These are phyloP conservation scores for Cerastis rubricosa DNA, from an alignment of 2,888 invertebrate species.

Conservation along the genomic window DNA sequence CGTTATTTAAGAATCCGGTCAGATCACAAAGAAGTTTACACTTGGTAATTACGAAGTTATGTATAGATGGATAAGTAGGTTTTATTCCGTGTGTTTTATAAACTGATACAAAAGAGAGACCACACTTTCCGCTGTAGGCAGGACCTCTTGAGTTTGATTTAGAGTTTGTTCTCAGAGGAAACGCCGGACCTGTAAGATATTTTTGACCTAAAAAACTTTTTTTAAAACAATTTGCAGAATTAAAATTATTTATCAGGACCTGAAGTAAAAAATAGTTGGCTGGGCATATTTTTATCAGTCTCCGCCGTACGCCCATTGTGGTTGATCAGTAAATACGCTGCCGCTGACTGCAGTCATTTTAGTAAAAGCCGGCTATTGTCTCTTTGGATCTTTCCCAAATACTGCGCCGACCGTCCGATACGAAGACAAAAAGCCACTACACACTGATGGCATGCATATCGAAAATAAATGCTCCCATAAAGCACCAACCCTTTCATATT, in stretches of 20 bases:
- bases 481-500: conserved; percentile 64
- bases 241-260: not conserved
- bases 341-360: conserved; percentile 75
- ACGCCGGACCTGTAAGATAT: not conserved
- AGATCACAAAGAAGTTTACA: conserved; percentile 58
- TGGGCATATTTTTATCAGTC: not conserved
- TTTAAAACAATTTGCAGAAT: not conserved
- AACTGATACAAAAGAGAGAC: not conserved
- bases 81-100: not conserved
- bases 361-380: conserved; percentile 85
- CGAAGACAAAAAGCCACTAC: conserved; percentile 80
- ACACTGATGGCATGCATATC: conserved; percentile 75
- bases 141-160: not conserved
- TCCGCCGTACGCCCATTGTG: not conserved
- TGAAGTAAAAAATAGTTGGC: no score
- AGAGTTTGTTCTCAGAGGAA: not conserved
- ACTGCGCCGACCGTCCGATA: conserved; percentile 73
- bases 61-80: not conserved
- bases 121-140: not conserved
- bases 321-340: conserved; percentile 20
- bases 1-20: conserved; percentile 57
- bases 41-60: conserved; percentile 46
- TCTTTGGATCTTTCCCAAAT: conserved; percentile 81
- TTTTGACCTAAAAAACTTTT: not conserved
- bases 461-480: conserved; percentile 70